A percentile compares a stretch with the other conserved stretches of the same genome.
These are phyloP conservation scores for Corythoichthys haematopterus DNA, from an alignment of 2,113 vertebrate genomes.

Conservation along the genomic window DNA sequence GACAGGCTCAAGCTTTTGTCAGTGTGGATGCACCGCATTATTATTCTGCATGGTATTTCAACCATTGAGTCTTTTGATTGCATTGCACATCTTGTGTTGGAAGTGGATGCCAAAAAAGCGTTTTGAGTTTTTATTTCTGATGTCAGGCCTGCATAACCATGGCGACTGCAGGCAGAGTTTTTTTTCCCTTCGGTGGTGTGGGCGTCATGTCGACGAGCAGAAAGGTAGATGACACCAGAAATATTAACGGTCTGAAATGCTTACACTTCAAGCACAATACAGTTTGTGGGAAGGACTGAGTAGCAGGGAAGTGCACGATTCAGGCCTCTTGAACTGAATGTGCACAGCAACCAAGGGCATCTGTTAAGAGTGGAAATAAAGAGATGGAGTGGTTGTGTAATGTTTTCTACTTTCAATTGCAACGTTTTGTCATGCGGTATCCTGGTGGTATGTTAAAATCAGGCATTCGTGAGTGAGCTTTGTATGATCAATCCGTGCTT, in stretches of 20 bases:
- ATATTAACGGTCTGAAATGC: conserved; percentile 29
- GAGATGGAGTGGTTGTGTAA: conserved; percentile 1
- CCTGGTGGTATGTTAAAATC: no score
- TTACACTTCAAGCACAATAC: conserved; percentile 19
- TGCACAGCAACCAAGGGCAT: conserved; percentile 47
- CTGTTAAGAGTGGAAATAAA: conserved; percentile 3
- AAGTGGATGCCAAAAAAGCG: conserved; percentile 31
- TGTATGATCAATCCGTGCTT: no score
- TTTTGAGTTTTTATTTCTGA: conserved; percentile 60
- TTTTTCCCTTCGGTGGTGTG: conserved; percentile 47
- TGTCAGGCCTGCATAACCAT: conserved; percentile 64
- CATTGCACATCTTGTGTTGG: background rate
- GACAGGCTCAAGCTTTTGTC: conserved; percentile 22
- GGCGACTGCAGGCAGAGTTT: conserved; percentile 58
- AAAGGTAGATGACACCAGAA: conserved; percentile 47
- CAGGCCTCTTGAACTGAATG: conserved; percentile 33
- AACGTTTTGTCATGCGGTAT: background rate
- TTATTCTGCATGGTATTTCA: background rate
- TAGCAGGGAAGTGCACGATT: conserved; percentile 22
- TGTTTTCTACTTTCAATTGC: background rate
- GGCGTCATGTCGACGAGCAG: conserved; percentile 52
- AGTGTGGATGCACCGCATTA: background rate
- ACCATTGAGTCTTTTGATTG: background rate
- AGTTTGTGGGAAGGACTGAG: conserved; percentile 26
- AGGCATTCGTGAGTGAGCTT: no score